A percentile compares a stretch with the other conserved stretches of the same genome.
These are phyloP conservation scores for Aplodontia rufa DNA, from an alignment of 2,113 vertebrate species.

Conservation along the genomic window DNA sequence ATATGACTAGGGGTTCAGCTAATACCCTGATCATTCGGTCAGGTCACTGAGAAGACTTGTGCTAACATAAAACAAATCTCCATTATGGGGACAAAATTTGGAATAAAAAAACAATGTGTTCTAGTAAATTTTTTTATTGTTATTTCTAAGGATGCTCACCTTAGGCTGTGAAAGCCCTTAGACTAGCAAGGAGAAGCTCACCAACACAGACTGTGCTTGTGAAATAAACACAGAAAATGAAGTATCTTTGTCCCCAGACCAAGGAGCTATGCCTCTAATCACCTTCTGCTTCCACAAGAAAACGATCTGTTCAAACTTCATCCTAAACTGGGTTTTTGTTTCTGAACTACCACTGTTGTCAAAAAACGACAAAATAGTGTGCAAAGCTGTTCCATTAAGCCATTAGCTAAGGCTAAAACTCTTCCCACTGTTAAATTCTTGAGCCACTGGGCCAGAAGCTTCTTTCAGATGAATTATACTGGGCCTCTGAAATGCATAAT, in stretches of 20 bases:
- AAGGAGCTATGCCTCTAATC: neutral
- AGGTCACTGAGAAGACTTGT: neutral
- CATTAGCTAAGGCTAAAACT: neutral
- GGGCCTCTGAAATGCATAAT: neutral
- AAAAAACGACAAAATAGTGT: neutral
- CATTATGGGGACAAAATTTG: neutral
- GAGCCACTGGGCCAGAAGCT: neutral
- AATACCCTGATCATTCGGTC: neutral
- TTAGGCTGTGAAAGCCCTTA: fast-evolving
- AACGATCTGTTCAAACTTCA: neutral
- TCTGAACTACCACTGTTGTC: neutral
- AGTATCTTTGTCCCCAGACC: neutral
- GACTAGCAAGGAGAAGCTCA: neutral
- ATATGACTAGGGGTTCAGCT: neutral
- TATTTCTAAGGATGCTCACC: neutral
- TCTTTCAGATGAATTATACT: neutral
- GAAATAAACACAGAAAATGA: neutral
- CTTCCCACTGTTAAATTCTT: neutral
- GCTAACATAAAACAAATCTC: neutral
- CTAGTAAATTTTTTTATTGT: neutral
- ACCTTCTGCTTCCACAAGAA: neutral
- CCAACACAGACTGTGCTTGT: neutral
- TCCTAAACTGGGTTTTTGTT: neutral
- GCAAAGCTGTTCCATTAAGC: neutral
- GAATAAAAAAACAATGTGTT: neutral